A percentile compares a stretch with the other conserved stretches of the same genome.
These are phyloP conservation scores for Hemibagrus wyckioides DNA, from an alignment of 2,113 vertebrate species.

Conservation along the genomic window DNA sequence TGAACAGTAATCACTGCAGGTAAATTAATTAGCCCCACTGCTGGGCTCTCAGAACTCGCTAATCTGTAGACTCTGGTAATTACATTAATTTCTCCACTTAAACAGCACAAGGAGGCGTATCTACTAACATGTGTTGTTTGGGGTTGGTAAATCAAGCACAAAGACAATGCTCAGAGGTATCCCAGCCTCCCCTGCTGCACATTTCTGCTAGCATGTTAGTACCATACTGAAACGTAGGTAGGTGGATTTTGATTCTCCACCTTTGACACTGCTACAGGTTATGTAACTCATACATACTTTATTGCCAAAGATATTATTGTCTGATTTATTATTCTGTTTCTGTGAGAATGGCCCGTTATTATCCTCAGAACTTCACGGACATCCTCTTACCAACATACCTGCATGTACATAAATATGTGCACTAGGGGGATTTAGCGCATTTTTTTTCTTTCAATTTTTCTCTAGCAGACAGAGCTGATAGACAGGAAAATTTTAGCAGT, in stretches of 20 bases:
- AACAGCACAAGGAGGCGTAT: conserved; percentile 41
- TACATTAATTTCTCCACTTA: conserved; percentile 54
- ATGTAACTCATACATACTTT: conserved; percentile 22
- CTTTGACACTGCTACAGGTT: conserved; percentile 49
- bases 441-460: not conserved
- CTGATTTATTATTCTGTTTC: conserved; percentile 1
- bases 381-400: not conserved
- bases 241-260: conserved; percentile 2
- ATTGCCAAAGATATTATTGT: conserved; percentile 5
- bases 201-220: conserved; percentile 36
- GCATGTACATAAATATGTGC: not conserved
- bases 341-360: not conserved
- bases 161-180: conserved; percentile 1
- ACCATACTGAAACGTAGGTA: not conserved
- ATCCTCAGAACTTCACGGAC: not conserved
- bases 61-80: conserved; percentile 54
- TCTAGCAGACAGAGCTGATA: not conserved
- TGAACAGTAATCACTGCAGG: conserved; percentile 60
- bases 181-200: not conserved
- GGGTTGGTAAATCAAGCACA: conserved; percentile 18
- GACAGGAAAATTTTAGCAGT: not conserved
- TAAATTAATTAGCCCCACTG: conserved; percentile 58
- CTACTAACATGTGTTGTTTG: conserved; percentile 14
- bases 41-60: conserved; percentile 48
- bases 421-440: not conserved